Evolutionary conservation across 2,888 invertebrate genomes (phyloP), one percentile per base, ranked within the genome.

Genomic region (Sepioteuthis lessoniana): DNA sequence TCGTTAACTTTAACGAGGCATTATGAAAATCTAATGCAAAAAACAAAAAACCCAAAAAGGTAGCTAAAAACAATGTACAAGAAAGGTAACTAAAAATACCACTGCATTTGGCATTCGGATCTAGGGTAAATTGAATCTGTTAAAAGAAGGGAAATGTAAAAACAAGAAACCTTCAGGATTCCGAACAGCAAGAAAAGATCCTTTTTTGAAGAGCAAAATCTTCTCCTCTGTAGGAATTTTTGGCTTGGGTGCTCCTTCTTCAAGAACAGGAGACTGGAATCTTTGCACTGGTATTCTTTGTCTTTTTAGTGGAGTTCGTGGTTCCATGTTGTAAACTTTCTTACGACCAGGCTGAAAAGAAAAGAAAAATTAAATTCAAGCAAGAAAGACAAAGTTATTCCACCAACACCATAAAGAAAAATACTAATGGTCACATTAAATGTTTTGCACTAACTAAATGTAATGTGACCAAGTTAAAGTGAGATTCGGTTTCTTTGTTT

Each of bases 171-270:
- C 98, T 97, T 98, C 98, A 0, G 98, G 98, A 97, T 99, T 99
- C 95, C 99, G 98, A 0, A 99, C 98, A 3, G 99, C 99, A 96
- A 99, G 97, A 97, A 98, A 99, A 97, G 99, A 98, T 97, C 98
- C 98, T 98, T 98, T 99, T 97, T 98, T 98, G 97, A 99, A 98
- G 5, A 98, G 98, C 96, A 98, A 98, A 91, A 98, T 98, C 96
- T 98, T 98, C 95, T 98, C 98, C 96, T 98, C 98, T 94, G 96
- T 96, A 37, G 95, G 95, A n/a, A 95, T 94, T 93, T 95, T 95
- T 0, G 95, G 94, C 94, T 96, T 96, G 0, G 95, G 95, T 21
- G 95, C 94, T 21, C 95, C 94, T 93, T 96, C 96, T 93, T 96
- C 96, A 37, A 95, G 94, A 19, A 96, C 95, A 13, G 96, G 96